Base-by-base conservation (phyloP, 2,113 vertebrate genomes). In the Scophthalmus maximus region DNA sequence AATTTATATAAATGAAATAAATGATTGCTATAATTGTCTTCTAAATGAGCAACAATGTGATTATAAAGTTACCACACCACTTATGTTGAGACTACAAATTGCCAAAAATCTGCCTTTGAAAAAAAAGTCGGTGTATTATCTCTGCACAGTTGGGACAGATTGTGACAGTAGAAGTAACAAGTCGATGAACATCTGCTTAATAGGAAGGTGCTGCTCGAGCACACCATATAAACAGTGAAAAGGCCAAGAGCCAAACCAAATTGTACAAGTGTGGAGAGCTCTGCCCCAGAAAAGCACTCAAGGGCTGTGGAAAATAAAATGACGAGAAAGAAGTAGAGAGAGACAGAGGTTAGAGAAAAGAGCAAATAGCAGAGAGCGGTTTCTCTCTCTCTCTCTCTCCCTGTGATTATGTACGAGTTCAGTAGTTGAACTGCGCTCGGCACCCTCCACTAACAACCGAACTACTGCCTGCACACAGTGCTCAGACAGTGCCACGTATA, bases 391-490 rank as follows among this genome's bases (percentile, higher is more conserved):
- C 25, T 34, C 18, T 34, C 20, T 18, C 6, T 32, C 18, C 9
- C 27, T 88, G 59, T 86, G 82, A 90, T 91, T 82, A 88, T 79
- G 58, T 81, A 34, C 8, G 44, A 76, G 82, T 88, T 79, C 79
- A 70, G 72, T 36, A 40, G 78, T 36, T 86, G 83, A 81, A 84
- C 73, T 68, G 32, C 15, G 53, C 62, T 64, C 10, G 18, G 57
- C 49, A 49, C 68, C 58, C 68, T 82, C 73, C 73, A 34, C 81
- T 85, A 86, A 86, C 78, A 73, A 62, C 79, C 60, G 85, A 89
- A 91, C 67, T 22, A 85, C 87, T 70, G 82, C 80, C 70, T 82
- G 83, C 63, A 34, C 63, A 58, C 64, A 47, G 70, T 27, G 8
- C 73, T 75, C 50, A 84, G 59, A 47, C 83, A 15, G 42, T 76